A percentile compares a stretch with the other conserved stretches of the same genome.
Conservation (phyloP, 2,797 vertebrate species). For the Bradypodion pumilum region DNA sequence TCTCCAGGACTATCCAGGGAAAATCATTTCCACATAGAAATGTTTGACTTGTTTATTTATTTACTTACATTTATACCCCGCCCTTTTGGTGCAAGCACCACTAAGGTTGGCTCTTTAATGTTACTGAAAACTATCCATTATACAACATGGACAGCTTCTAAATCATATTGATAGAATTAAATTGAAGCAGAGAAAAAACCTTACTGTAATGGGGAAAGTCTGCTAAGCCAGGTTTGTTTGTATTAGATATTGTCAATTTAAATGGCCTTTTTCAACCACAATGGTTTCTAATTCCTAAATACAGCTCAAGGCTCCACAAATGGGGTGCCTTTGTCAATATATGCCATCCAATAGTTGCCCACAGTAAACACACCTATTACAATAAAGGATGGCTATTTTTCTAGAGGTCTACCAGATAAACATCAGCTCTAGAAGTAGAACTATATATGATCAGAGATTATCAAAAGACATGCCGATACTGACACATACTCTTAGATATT, state of each 20-base stretch:
- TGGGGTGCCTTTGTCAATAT: not conserved
- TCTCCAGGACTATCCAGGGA: not conserved
- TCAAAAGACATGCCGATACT: no score
- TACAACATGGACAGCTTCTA: not conserved
- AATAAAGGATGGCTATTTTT: not conserved
- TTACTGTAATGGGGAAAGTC: not conserved
- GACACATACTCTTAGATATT: no score
- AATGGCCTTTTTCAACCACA: no score
- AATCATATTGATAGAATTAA: not conserved
- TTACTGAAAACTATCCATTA: not conserved
- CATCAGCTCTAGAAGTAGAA: not conserved
- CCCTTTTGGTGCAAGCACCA: no score
- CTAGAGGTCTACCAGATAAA: not conserved
- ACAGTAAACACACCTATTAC: not conserved
- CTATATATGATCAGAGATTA: not conserved
- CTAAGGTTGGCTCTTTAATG: not conserved
- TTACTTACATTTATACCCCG: no score
- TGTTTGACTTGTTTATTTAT: no score
- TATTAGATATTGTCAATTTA: not conserved
- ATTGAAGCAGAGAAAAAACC: not conserved
- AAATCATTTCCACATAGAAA: not conserved
- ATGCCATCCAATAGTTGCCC: not conserved
- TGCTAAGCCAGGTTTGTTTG: not conserved
- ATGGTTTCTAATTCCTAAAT: not conserved
- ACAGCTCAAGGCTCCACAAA: not conserved